Percentiles rank a stretch among this genome's conserved stretches.
phyloP scores from a whole-genome alignment of 2,888 invertebrate species.

The Rhagonycha lutea region DNA sequence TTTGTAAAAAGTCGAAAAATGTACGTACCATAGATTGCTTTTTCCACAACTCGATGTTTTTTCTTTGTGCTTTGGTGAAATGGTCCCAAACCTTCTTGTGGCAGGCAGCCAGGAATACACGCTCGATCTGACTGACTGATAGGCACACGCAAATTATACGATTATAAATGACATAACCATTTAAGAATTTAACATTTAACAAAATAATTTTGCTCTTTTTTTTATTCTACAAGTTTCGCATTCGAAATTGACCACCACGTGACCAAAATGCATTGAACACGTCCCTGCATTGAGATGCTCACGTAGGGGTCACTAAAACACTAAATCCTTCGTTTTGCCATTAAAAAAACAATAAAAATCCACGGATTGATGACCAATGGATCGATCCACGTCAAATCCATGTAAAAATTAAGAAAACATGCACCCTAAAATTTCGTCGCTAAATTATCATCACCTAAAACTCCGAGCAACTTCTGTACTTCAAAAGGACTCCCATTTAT shows the following conservation, averaged over 20 bases:
- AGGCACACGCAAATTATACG: conserved; percentile 54
- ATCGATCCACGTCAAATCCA: not conserved
- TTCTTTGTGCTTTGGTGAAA: conserved; percentile 98
- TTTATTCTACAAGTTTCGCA: not conserved
- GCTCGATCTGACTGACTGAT: conserved; percentile 98
- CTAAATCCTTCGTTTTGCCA: not conserved
- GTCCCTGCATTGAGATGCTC: not conserved
- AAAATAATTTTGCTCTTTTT: not conserved
- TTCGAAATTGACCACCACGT: not conserved
- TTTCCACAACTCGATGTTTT: conserved; percentile 98
- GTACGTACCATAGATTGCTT: conserved; percentile 90
- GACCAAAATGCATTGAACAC: not conserved
- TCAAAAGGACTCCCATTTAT: not conserved
- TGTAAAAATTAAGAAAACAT: not conserved
- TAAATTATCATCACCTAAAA: too few relatives aligned
- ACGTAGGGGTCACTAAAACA: not conserved
- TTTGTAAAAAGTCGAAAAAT: conserved; percentile 9
- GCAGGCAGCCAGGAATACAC: conserved; percentile 92
- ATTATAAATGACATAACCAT: conserved; percentile 41
- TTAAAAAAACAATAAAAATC: not conserved
- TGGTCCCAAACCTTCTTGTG: conserved; percentile 99
- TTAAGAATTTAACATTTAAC: conserved; percentile 8
- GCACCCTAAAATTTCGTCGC: not conserved
- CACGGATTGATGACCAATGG: not conserved
- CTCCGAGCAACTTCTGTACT: not conserved